Percentiles rank a stretch among this genome's conserved stretches.
These are phyloP conservation scores for Eurosta solidaginis DNA, from an alignment of 1,140 invertebrate species.

Conservation along the genomic window DNA sequence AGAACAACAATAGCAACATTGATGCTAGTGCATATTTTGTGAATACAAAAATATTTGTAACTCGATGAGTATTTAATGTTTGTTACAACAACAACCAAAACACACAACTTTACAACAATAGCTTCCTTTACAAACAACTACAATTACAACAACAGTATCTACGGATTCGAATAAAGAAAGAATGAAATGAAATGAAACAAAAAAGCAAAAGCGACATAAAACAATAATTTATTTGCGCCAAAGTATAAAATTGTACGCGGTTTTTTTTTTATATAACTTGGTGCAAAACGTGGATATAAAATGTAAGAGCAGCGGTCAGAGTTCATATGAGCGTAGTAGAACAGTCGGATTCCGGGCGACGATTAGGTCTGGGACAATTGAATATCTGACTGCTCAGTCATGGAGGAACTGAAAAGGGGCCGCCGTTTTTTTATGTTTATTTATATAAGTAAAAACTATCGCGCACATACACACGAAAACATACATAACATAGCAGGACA, in stretches of 20 bases:
- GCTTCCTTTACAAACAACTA: background rate
- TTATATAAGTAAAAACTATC: too few species aligned
- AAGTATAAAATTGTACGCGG: background rate
- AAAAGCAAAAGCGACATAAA: conserved; percentile 3
- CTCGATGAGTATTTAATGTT: background rate
- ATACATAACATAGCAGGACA: conserved; percentile 22
- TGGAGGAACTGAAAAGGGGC: background rate
- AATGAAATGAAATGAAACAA: background rate
- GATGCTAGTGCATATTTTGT: conserved; percentile 20
- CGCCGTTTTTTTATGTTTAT: conserved; percentile 9
- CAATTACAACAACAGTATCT: conserved; percentile 4
- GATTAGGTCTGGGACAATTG: background rate
- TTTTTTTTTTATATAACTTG: background rate
- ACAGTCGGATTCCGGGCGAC: background rate
- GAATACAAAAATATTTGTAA: conserved; percentile 27
- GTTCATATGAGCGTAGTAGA: background rate
- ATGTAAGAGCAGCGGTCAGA: conserved; percentile 8
- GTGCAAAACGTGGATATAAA: background rate
- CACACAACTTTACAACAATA: background rate
- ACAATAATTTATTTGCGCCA: conserved; percentile 27
- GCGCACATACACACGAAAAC: conserved; percentile 15
- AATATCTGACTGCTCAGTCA: conserved; percentile 18
- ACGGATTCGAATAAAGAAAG: background rate
- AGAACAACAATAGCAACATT: conserved; percentile 35
- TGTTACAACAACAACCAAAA: conserved; percentile 37